Percentiles rank a stretch among this genome's conserved stretches.
Evolutionary conservation across 2,888 invertebrate genomes (phyloP).

Genomic region (Agrochola lychnidis): DNA sequence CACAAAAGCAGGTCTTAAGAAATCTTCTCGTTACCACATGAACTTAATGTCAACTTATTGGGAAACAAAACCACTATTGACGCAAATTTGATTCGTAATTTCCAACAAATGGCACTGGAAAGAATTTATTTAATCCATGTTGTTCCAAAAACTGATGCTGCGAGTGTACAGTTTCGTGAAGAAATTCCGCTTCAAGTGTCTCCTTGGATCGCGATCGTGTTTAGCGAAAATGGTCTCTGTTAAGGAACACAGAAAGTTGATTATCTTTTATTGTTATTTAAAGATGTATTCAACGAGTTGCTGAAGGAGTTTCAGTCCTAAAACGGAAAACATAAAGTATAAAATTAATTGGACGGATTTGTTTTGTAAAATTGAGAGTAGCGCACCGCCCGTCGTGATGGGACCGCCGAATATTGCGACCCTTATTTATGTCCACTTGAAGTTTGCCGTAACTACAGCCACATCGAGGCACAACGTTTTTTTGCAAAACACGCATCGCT

Average conservation of each 20-base stretch:
- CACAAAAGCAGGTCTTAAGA: constrained; percentile 35
- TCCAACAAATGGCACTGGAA: constrained; percentile 78
- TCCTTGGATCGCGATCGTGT: constrained; percentile 66
- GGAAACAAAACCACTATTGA: constrained; percentile 72
- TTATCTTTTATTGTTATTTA: constrained; percentile 78
- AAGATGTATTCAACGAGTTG: constrained; percentile 65
- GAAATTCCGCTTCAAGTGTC: constrained; percentile 81
- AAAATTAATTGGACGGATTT: constrained; percentile 63
- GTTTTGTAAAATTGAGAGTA: constrained; percentile 79
- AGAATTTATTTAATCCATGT: constrained; percentile 86
- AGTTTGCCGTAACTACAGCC: constrained; percentile 85
- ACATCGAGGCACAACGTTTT: constrained; percentile 78
- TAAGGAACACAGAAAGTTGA: constrained; percentile 71
- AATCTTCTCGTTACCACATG: constrained; percentile 58
- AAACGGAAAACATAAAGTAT: constrained; percentile 54
- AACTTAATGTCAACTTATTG: constrained; percentile 73
- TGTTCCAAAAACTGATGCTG: constrained; percentile 84
- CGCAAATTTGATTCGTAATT: constrained; percentile 78
- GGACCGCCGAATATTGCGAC: constrained; percentile 88
- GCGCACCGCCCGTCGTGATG: constrained; percentile 84
- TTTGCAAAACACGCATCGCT: constrained; percentile 79
- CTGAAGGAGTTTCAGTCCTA: constrained; percentile 62
- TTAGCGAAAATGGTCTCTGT: constrained; percentile 79
- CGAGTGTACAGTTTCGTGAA: constrained; percentile 82
- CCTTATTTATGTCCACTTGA: constrained; percentile 90